phyloP scores from a whole-genome alignment of 1,140 invertebrate genomes.

The Zaprionus kolodkinae region DNA sequence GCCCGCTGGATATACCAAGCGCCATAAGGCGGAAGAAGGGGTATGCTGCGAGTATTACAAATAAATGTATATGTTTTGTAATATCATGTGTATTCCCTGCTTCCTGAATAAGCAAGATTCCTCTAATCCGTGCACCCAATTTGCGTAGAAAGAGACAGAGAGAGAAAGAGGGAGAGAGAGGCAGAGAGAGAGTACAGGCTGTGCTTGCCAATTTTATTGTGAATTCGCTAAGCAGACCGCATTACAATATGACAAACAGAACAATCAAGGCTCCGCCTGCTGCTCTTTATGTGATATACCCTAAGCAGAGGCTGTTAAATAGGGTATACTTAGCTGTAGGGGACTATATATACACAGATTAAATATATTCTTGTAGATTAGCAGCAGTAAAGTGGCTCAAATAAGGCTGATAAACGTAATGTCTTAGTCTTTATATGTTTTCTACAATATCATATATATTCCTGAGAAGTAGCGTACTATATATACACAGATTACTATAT shows the following conservation, averaged over 20 bases:
- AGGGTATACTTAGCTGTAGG: not conserved
- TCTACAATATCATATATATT: no score
- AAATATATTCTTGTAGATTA: no score
- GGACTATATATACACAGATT: no score
- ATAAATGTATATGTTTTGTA: not conserved
- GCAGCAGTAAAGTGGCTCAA: no score
- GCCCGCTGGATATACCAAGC: conserved; percentile 12
- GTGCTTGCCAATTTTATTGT: conserved; percentile 2
- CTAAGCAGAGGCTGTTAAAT: not conserved
- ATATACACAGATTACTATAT: no score
- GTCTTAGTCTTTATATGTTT: no score
- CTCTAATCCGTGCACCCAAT: conserved; percentile 15
- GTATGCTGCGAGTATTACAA: conserved; percentile 3
- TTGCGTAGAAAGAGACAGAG: not conserved
- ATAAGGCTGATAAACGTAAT: no score
- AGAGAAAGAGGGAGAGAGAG: no score
- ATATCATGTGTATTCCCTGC: not conserved
- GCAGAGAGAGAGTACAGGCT: not conserved
- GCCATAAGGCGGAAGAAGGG: not conserved
- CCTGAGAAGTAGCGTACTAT: no score
- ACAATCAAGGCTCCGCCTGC: not conserved
- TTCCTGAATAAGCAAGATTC: not conserved
- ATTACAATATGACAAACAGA: conserved; percentile 7
- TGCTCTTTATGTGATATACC: not conserved
- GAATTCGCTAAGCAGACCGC: not conserved